These are phyloP conservation scores for Otolemur garnettii DNA, from an alignment of 2,113 vertebrate genomes.

Conservation along the genomic window DNA sequence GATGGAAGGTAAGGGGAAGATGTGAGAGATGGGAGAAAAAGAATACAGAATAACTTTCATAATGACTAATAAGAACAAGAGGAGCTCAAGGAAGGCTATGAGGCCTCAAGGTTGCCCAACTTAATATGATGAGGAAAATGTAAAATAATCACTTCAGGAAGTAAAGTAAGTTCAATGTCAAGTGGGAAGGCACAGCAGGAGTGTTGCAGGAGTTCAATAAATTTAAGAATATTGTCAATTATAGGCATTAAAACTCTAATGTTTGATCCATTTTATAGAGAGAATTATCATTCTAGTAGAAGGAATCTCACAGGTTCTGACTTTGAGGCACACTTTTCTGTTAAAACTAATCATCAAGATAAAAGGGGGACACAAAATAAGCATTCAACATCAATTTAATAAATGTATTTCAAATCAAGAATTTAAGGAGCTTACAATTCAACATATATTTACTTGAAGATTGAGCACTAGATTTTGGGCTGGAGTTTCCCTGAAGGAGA, in stretches of 20 bases:
- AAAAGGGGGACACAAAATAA: neutral
- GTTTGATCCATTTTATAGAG: neutral
- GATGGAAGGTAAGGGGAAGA: neutral
- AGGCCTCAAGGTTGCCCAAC: neutral
- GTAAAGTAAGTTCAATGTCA: neutral
- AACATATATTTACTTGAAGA: slow-evolving; percentile 26
- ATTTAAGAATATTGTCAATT: neutral
- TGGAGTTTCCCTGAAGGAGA: neutral
- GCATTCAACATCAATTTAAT: neutral
- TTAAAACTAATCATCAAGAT: neutral
- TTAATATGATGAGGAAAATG: neutral
- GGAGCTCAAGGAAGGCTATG: neutral
- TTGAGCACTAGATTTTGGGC: neutral
- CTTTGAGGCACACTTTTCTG: neutral
- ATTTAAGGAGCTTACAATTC: slow-evolving; percentile 7
- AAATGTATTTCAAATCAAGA: neutral
- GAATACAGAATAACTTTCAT: neutral
- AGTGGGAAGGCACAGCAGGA: neutral
- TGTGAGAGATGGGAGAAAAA: neutral
- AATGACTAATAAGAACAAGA: neutral
- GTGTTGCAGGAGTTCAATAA: neutral
- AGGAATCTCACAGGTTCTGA: neutral
- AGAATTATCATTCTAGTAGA: neutral
- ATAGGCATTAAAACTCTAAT: neutral
- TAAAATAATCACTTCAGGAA: slow-evolving; percentile 26